A percentile compares a stretch with the other conserved stretches of the same genome.
Conservation (phyloP, 2,888 invertebrate species). For the Ochlodes sylvanus region DNA sequence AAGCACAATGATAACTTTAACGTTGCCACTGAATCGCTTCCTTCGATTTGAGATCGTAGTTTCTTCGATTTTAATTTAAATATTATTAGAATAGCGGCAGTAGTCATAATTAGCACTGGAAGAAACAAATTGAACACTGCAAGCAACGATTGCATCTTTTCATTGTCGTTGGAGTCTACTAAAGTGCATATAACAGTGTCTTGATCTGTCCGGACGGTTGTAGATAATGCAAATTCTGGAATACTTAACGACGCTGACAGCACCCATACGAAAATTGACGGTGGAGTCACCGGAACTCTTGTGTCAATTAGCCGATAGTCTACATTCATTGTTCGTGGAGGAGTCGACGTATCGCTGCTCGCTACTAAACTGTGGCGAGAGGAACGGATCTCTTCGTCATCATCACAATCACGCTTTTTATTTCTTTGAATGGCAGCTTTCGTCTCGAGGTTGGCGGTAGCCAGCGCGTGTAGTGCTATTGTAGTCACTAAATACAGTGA, state of each 20-base stretch:
- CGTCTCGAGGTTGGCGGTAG: slow-evolving; percentile 81
- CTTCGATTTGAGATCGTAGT: slow-evolving; percentile 51
- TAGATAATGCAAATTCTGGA: slow-evolving; percentile 84
- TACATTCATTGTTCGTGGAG: slow-evolving; percentile 80
- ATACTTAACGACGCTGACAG: slow-evolving; percentile 84
- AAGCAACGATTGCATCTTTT: slow-evolving; percentile 71
- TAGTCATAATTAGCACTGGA: slow-evolving; percentile 65
- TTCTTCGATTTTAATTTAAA: slow-evolving; percentile 65
- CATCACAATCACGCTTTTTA: slow-evolving; percentile 62
- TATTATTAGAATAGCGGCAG: slow-evolving; percentile 58
- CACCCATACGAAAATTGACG: slow-evolving; percentile 85
- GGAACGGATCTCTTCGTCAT: slow-evolving; percentile 75
- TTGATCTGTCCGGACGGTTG: slow-evolving; percentile 68
- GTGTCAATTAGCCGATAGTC: slow-evolving; percentile 79
- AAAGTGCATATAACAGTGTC: slow-evolving; percentile 77
- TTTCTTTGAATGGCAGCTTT: slow-evolving; percentile 63
- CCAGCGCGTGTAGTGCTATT: slow-evolving; percentile 84
- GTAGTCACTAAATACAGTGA: slow-evolving; percentile 83
- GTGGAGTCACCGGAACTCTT: slow-evolving; percentile 78
- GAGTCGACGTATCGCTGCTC: slow-evolving; percentile 76
- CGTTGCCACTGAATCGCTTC: slow-evolving; percentile 60
- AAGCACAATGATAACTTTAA: slow-evolving; percentile 72
- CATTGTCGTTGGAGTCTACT: slow-evolving; percentile 77
- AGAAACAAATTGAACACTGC: slow-evolving; percentile 72
- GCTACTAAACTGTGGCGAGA: slow-evolving; percentile 79